Percentiles rank a stretch among this genome's conserved stretches.
Conservation (phyloP, 2,113 vertebrate genomes). For the Leptodactylus fuscus region DNA sequence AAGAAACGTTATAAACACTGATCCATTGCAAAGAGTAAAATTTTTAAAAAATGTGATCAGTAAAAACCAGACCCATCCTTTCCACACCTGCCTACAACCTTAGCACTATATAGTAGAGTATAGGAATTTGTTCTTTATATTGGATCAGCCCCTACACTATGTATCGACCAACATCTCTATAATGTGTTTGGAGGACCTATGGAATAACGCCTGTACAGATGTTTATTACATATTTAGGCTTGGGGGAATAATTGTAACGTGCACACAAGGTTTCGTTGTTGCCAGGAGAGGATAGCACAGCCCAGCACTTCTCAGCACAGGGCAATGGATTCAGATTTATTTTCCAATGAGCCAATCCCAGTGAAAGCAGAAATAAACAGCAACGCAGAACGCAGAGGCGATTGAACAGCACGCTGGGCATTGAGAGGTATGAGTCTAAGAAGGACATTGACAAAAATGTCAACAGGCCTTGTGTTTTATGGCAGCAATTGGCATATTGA, state of each 20-base stretch:
- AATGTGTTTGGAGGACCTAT: background rate
- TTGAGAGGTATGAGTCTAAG: conserved; percentile 46
- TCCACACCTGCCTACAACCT: too few relatives aligned
- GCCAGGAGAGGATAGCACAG: conserved; percentile 25
- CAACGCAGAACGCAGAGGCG: conserved; percentile 1
- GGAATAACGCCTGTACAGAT: background rate
- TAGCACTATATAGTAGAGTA: too few relatives aligned
- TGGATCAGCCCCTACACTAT: too few relatives aligned
- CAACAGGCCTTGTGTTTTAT: conserved; percentile 67
- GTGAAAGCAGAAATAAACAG: conserved; percentile 49
- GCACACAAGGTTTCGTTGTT: conserved; percentile 19
- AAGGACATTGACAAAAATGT: conserved; percentile 67
- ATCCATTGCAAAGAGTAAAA: too few relatives aligned
- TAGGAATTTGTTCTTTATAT: background rate
- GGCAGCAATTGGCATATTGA: conserved; percentile 63
- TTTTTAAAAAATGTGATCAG: too few relatives aligned
- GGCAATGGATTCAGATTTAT: conserved; percentile 55
- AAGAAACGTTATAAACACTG: too few relatives aligned
- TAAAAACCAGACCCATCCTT: too few relatives aligned
- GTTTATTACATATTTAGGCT: conserved; percentile 7
- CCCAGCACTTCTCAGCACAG: conserved; percentile 47
- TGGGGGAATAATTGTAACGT: conserved; percentile 12
- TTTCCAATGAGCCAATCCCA: conserved; percentile 43
- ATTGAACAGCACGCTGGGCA: conserved; percentile 43
- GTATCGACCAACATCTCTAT: background rate